phyloP scores from a whole-genome alignment of 2,113 vertebrate genomes.

The Acanthisitta chloris region DNA sequence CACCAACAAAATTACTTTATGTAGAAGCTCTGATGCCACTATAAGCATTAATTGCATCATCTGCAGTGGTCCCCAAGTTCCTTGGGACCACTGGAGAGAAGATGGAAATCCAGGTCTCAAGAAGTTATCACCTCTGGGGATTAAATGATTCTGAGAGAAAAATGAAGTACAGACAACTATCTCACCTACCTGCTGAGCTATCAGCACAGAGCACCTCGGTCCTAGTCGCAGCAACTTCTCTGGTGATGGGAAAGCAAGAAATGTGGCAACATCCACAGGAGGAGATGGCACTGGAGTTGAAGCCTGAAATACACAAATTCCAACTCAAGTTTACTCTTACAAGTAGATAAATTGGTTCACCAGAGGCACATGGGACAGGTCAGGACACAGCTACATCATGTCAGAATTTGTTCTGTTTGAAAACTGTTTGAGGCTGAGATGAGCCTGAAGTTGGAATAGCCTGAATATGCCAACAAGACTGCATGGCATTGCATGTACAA shows the following conservation, averaged over 20 bases:
- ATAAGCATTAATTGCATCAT: not conserved
- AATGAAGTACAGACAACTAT: not conserved
- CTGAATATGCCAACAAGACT: fast-evolving
- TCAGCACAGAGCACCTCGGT: slow-evolving; percentile 80
- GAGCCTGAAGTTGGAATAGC: not conserved
- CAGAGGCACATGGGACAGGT: not conserved
- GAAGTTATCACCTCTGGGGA: not conserved
- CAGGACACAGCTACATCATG: not conserved
- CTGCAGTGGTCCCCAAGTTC: too few species aligned
- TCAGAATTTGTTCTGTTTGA: not conserved
- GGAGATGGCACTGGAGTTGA: slow-evolving; percentile 76
- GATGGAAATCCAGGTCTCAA: not conserved
- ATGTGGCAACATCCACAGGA: slow-evolving; percentile 83
- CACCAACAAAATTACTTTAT: not conserved
- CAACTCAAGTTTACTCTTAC: not conserved
- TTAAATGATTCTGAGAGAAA: not conserved
- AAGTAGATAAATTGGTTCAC: not conserved
- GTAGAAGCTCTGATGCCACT: not conserved
- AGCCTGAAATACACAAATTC: slow-evolving; percentile 58
- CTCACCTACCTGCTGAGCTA: slow-evolving; percentile 85
- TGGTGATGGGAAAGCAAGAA: slow-evolving; percentile 92
- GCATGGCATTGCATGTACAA: not conserved
- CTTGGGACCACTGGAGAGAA: not conserved
- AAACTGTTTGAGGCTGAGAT: not conserved
- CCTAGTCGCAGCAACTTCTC: slow-evolving; percentile 92